A percentile compares a stretch with the other conserved stretches of the same genome.
These are phyloP conservation scores for Dendrophyllia cribrosa DNA, from an alignment of 64 coral and sea anemone species.

Conservation along the genomic window DNA sequence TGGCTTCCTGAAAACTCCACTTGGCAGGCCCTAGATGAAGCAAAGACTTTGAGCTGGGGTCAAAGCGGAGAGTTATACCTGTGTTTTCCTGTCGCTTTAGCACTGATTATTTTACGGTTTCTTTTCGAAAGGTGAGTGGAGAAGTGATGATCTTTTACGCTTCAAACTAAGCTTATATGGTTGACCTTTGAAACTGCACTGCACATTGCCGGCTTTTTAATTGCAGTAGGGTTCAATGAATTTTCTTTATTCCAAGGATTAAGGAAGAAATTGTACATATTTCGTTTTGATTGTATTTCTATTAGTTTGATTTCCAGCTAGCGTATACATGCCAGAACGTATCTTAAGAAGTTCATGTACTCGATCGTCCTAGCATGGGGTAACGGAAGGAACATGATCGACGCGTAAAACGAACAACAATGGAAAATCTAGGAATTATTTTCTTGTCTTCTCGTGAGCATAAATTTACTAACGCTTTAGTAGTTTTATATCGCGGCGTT, in stretches of 20 bases:
- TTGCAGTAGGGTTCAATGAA: not conserved
- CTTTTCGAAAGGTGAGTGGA: slow-evolving; percentile 79
- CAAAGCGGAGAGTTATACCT: slow-evolving; percentile 72
- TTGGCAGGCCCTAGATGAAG: slow-evolving; percentile 39
- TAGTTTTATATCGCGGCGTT: not conserved
- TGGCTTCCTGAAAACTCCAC: slow-evolving; percentile 74
- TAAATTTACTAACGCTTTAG: not conserved
- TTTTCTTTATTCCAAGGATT: too few species aligned
- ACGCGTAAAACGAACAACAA: too few species aligned
- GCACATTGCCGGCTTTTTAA: not conserved
- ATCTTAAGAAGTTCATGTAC: too few species aligned
- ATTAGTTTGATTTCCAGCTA: too few species aligned
- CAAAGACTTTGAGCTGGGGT: slow-evolving; percentile 56
- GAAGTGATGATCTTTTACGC: not conserved
- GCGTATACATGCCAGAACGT: too few species aligned
- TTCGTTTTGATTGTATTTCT: too few species aligned
- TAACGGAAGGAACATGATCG: too few species aligned
- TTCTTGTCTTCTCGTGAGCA: not conserved
- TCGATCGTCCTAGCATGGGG: too few species aligned
- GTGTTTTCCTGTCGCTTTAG: slow-evolving; percentile 62
- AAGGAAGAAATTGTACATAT: too few species aligned
- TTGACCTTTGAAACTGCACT: not conserved
- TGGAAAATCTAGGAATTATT: not conserved
- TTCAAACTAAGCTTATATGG: not conserved
- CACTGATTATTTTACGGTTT: slow-evolving; percentile 70